Percentiles rank a stretch among this genome's conserved stretches.
Evolutionary conservation across 1,140 invertebrate genomes (phyloP).

Genomic region (Drosophila navojoa): DNA sequence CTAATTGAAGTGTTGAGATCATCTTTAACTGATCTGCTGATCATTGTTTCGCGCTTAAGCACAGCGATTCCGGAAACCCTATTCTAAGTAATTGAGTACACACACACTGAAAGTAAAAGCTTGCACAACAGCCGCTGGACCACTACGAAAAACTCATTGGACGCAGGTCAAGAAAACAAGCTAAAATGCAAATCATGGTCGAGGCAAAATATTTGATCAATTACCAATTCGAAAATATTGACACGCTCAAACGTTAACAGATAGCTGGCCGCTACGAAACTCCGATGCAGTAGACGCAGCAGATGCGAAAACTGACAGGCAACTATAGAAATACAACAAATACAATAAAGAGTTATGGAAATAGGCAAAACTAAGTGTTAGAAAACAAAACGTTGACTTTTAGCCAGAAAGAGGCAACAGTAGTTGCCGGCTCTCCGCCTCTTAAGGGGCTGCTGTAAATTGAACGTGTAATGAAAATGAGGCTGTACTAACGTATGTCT

Average conservation of each 20-base stretch:
- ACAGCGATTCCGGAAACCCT: constrained; percentile 9
- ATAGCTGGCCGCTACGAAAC: constrained; percentile 56
- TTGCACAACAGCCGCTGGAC: constrained; percentile 13
- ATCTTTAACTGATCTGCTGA: constrained; percentile 1
- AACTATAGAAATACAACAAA: constrained; percentile 71
- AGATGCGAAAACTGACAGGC: constrained; percentile 75
- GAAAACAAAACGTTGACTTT: constrained; percentile 59
- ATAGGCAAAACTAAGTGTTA: constrained; percentile 39
- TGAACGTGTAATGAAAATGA: constrained; percentile 69
- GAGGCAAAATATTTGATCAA: constrained; percentile 72
- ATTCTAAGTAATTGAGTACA: constrained; percentile 9
- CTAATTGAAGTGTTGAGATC: constrained; percentile 15
- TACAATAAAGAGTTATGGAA: constrained; percentile 42
- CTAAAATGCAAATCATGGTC: constrained; percentile 52
- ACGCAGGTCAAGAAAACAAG: constrained; percentile 52
- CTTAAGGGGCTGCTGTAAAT: constrained; percentile 36
- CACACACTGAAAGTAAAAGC: constrained; percentile 68
- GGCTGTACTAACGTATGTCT: constrained; percentile 39
- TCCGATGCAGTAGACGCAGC: constrained; percentile 54
- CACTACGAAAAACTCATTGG: constrained; percentile 26
- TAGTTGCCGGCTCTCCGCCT: constrained; percentile 32
- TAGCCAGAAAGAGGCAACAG: constrained; percentile 60
- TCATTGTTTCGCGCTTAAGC: constrained; percentile 12
- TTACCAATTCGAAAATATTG: constrained; percentile 68
- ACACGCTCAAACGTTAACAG: constrained; percentile 36